These are phyloP conservation scores for Marronus borbonicus DNA, from an alignment of 2,888 invertebrate genomes.

Conservation along the genomic window DNA sequence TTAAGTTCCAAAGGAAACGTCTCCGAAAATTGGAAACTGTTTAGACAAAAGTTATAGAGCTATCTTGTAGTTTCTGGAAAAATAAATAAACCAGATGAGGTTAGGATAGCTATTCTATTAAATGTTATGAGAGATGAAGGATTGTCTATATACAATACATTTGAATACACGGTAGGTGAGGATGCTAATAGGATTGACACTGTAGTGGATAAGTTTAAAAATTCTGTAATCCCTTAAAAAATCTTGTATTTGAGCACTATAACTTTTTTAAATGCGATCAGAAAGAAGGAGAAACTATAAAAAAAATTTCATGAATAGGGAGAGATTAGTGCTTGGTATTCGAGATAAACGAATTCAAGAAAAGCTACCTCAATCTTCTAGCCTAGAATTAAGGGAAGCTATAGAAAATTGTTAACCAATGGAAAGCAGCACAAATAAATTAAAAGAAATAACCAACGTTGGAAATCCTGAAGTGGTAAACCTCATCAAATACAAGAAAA, in stretches of 20 bases:
- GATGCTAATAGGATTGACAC: neutral
- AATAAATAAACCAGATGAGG: slow-evolving; percentile 1
- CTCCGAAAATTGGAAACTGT: slow-evolving; percentile 1
- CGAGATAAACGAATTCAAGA: slow-evolving; percentile 18
- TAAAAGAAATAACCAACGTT: slow-evolving; percentile 12
- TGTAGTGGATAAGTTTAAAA: slow-evolving; percentile 7
- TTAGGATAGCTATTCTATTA: neutral
- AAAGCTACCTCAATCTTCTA: slow-evolving; percentile 15
- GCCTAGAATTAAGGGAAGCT: neutral
- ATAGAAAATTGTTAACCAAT: neutral
- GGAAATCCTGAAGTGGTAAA: slow-evolving; percentile 4
- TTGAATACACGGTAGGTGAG: neutral
- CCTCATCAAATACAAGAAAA: neutral
- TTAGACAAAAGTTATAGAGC: neutral
- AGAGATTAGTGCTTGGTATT: slow-evolving; percentile 23
- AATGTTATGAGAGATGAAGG: neutral
- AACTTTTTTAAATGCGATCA: slow-evolving; percentile 2
- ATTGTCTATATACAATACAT: neutral
- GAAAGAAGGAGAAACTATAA: neutral
- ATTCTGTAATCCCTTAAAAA: slow-evolving; percentile 4
- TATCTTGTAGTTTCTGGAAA: neutral
- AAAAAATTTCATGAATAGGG: slow-evolving; percentile 17
- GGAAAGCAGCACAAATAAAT: slow-evolving; percentile 12
- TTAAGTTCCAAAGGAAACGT: slow-evolving; percentile 9
- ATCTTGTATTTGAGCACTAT: neutral